Conservation (phyloP, 2,797 vertebrate genomes). For the Prunella strophiata region DNA sequence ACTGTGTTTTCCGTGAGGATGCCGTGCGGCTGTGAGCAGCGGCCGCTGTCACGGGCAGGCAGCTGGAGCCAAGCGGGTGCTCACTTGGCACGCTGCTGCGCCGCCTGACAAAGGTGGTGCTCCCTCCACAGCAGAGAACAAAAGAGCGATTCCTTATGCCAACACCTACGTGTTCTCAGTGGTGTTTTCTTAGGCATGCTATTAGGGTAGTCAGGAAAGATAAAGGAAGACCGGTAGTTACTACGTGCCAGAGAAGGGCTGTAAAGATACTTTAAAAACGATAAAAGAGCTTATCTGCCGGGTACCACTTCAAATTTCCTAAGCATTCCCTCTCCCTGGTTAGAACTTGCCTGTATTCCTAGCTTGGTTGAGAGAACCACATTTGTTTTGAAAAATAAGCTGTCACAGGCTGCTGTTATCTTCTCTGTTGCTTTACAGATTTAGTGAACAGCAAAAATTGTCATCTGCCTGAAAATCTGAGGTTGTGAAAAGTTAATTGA, state of each 20-base stretch:
- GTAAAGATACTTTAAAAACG: background rate
- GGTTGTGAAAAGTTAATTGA: conserved; percentile 14
- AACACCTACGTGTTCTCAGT: background rate
- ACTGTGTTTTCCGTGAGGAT: background rate
- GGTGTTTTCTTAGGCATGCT: background rate
- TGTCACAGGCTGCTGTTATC: background rate
- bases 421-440: background rate
- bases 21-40: background rate
- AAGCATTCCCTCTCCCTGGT: background rate
- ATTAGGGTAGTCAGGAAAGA: background rate
- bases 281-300: background rate
- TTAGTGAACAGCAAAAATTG: background rate
- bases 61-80: background rate
- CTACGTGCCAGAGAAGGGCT: background rate
- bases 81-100: background rate
- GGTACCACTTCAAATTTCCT: background rate
- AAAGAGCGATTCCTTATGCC: background rate
- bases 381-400: background rate
- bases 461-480: background rate
- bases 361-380: background rate
- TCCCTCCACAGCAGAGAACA: conserved; percentile 23
- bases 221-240: background rate
- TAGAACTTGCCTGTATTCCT: background rate
- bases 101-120: background rate
- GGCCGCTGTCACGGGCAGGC: background rate